phyloP scores from a whole-genome alignment of 2,888 invertebrate species.

The Acanthacorydalis orientalis region DNA sequence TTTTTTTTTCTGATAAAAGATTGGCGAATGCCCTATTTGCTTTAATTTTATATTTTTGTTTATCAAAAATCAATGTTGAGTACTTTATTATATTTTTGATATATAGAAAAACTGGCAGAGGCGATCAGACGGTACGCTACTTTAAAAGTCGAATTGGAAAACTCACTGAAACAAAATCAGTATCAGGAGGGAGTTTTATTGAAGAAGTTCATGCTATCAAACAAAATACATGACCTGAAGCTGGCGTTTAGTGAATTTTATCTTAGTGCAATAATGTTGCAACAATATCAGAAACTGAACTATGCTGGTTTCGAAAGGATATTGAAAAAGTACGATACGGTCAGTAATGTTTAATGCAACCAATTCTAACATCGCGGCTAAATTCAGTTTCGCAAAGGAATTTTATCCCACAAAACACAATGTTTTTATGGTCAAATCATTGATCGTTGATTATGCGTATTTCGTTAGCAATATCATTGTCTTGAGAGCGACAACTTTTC shows the following conservation, averaged over 20 bases:
- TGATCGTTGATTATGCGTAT: too few relatives aligned
- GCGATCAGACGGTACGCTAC: conserved; percentile 89
- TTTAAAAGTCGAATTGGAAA: conserved; percentile 67
- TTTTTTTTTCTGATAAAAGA: too few relatives aligned
- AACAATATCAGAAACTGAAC: conserved; percentile 97
- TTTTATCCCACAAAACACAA: too few relatives aligned
- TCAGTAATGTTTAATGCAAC: conserved; percentile 21
- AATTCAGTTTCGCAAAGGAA: too few relatives aligned
- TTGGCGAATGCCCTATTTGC: too few relatives aligned
- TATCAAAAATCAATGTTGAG: too few relatives aligned
- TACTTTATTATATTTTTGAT: too few relatives aligned
- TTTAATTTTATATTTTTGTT: too few relatives aligned
- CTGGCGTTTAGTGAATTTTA: conserved; percentile 98
- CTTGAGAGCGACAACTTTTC: too few relatives aligned
- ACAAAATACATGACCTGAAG: conserved; percentile 85
- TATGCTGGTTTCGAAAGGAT: conserved; percentile 98
- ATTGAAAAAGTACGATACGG: conserved; percentile 98
- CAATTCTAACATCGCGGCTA: too few relatives aligned
- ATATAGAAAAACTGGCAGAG: conserved; percentile 86
- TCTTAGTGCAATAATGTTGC: conserved; percentile 83
- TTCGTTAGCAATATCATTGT: too few relatives aligned
- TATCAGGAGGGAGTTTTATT: conserved; percentile 21
- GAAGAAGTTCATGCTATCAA: conserved; percentile 34
- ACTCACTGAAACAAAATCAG: conserved; percentile 22
- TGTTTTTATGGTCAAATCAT: too few relatives aligned